Base-by-base conservation (phyloP, 2,888 invertebrate species). In the Orthonychiurus folsomi region DNA sequence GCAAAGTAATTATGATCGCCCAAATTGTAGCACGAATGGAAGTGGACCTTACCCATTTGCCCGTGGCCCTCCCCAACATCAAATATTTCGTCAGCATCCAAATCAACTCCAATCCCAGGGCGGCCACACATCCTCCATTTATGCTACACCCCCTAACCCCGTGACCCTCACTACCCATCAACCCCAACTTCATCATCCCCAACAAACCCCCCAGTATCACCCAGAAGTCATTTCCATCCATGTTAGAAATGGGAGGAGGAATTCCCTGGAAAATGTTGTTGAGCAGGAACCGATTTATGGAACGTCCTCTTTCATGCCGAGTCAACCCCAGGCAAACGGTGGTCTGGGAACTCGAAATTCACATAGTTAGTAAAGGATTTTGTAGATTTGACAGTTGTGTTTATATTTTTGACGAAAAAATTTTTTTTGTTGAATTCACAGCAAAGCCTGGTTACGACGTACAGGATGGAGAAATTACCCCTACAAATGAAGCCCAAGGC, bases 391-490 rank as follows among this genome's bases (percentile, higher is more conserved):
- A n/a, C n/a, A n/a, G n/a, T n/a, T n/a, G n/a, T n/a, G n/a, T n/a
- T n/a, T n/a, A n/a, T n/a, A 37, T 15, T 37, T 37, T 5, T 37
- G 5, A 37, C 15, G 37, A 37, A 37, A 15, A 37, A 15, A 9
- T 15, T 37, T 15, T 37, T 37, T 37, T 5, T 9, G 15, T 37
- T 37, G 15, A 37, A 15, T 37, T 37, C 37, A 26, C 37, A 59
- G 48, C 26, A 23, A 59, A 59, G 50, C 20, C 37, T n/a, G 37
- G 23, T 50, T 59, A 59, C 24, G 59, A 88, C 66, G 89, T 88
- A 76, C 91, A 92, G 76, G 92, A 92, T 75, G 92, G 92, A 21
- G 92, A 93, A 77, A 87, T 92, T 68, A 92, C 92, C 37, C 88
- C 88, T 18, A 92, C 92, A 56, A 92, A 92, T 75, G 91, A 92